Evolutionary conservation across 2,113 vertebrate species (phyloP).

Genomic region (Podiceps cristatus): DNA sequence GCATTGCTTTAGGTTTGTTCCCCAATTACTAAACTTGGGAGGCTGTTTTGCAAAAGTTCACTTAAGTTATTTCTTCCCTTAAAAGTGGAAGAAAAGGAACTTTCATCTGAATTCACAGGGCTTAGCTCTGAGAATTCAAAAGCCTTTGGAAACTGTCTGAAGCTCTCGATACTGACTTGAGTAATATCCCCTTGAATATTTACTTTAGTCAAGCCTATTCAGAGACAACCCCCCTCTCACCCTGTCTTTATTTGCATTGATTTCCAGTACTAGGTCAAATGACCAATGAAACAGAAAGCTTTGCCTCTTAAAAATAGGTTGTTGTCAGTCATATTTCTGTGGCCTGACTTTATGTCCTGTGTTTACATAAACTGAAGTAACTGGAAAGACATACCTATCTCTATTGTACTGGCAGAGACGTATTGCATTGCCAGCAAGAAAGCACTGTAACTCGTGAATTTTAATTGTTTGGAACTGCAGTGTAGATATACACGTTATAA

Average conservation of each 20-base stretch:
- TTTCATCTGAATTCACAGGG: conserved; percentile 54
- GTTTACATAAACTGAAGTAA: background rate
- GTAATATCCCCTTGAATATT: conserved; percentile 31
- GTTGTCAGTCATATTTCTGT: background rate
- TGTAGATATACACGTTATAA: background rate
- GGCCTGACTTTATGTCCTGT: background rate
- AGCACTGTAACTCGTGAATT: background rate
- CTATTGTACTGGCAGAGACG: background rate
- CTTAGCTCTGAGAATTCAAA: conserved; percentile 53
- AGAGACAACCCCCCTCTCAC: background rate
- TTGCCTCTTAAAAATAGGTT: background rate
- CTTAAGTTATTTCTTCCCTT: conserved; percentile 27
- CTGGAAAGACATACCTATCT: background rate
- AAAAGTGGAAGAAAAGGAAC: conserved; percentile 59
- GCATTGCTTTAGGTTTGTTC: conserved; percentile 48
- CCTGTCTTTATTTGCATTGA: background rate
- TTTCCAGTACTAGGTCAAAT: background rate
- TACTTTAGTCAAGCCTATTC: conserved; percentile 22
- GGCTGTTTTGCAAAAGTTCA: conserved; percentile 41
- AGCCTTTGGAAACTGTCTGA: conserved; percentile 31
- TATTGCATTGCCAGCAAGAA: background rate
- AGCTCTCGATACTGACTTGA: background rate
- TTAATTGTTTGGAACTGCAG: background rate
- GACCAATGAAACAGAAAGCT: background rate
- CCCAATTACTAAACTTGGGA: conserved; percentile 26